Base-by-base conservation (phyloP, 2,113 vertebrate species). In the Microtus oregoni region DNA sequence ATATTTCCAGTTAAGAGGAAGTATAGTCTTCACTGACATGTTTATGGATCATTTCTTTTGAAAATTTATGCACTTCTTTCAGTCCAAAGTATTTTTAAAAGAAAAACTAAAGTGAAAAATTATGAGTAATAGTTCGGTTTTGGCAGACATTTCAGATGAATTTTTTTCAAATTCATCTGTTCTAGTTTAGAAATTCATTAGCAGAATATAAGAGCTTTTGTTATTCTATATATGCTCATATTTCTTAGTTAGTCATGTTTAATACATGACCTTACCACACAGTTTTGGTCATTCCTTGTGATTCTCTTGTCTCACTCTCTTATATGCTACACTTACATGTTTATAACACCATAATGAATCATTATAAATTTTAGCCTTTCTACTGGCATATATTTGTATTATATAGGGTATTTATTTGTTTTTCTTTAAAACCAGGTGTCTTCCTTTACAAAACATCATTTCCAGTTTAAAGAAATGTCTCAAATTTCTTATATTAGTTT, bases 261-360 rank as follows among this genome's bases (percentile, higher is more conserved):
- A 10, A 82, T 58, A n/a, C 5, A 58, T 58, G 35, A 11, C 5
- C 20, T 82, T 55, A n/a, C 20, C 35, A 47, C 55, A 58, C 55
- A 58, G 17, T 58, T 58, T 58, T 58, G 55, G 55, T 58, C 17
- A 58, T 58, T 58, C 55, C 17, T 58, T 58, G 17, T 19, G 55
- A 58, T 38, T 22, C 19, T 24, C 32, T 52, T 82, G 9, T 50
- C 20, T 61, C 11, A 61, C 5, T 1, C 32, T n/a, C 32, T 35
- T 32, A 35, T 30, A 7, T 79, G 6, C 28, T 79, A 10, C 7
- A 58, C 38, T 82, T n/a, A 35, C 8, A 81, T 1, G 9, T 12
- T 3, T 22, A 11, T 20, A 35, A 5, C 5, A 47, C 10, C 17
- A 35, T 1, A 86, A 2, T 14, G 2, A 32, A 30, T 12, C 7